Evolutionary conservation across 2,888 invertebrate genomes (phyloP), one percentile per base, ranked within the genome.

Genomic region (Zhuqinia jingwanae): DNA sequence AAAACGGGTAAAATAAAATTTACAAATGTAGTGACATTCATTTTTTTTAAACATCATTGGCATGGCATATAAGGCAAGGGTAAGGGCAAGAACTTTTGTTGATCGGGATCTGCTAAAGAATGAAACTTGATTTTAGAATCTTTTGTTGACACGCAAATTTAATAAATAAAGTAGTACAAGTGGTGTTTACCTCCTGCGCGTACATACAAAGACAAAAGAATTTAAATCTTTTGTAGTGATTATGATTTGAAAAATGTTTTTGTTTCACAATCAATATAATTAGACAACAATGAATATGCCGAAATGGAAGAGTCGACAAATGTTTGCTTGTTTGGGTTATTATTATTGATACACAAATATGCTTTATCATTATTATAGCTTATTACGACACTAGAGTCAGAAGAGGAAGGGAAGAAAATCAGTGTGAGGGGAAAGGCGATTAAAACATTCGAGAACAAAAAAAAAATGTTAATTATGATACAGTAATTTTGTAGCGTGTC

Each of bases 221-320:
- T 75, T 75, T 76, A 13, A 30, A 36, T 42, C 76, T 45, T 58
- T 76, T 58, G 20, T 60, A n/a, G 30, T 77, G 77, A 77, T 77
- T 58, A 58, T n/a, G 27, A 56, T 25, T 30, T 42, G n/a, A 76
- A 77, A 60, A 77, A 58, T 47, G 45, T 58, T 60, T 77, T 47
- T 47, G 15, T 63, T 60, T 63, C 27, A 60, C 45, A 77, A n/a
- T 45, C 17, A 60, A 60, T 50, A 50, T 77, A 77, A 77, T 77
- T 77, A 77, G 77, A 77, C 45, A 77, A 63, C 47, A 63, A 77
- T 60, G 45, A 17, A 13, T 13, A 45, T 42, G 47, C 77, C 45
- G 60, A 58, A 36, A 60, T 2, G 42, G 15, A 60, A 60, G 25
- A 76, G 30, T 8, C 17, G 20, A 76, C 22, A 56, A 8, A 56